Conservation (phyloP, 2,888 invertebrate genomes). For the Rhamnusium bicolor region DNA sequence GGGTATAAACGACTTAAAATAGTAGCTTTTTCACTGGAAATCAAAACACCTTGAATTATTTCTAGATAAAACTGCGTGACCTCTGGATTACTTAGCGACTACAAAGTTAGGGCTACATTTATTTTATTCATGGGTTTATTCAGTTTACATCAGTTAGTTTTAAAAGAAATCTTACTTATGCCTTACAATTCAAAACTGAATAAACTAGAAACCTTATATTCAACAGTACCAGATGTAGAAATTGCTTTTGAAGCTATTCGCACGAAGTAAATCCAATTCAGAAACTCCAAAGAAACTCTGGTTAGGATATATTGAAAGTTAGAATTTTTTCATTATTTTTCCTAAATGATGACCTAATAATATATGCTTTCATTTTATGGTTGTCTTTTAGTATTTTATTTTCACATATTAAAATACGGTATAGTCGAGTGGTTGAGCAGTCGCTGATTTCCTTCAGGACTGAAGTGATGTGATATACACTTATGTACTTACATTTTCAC, state of each 20-base stretch:
- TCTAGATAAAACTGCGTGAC: too few relatives aligned
- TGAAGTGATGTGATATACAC: too few relatives aligned
- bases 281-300: conserved; percentile 4
- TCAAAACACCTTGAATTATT: too few relatives aligned
- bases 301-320: neutral
- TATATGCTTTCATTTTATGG: neutral
- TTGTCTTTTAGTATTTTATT: neutral
- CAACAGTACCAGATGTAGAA: neutral
- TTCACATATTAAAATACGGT: neutral
- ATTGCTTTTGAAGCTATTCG: conserved; percentile 16
- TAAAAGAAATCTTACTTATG: neutral
- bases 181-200: conserved; percentile 1
- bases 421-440: too few relatives aligned
- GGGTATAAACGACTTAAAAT: too few relatives aligned
- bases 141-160: neutral
- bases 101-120: too few relatives aligned
- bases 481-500: too few relatives aligned
- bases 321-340: neutral
- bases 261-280: neutral
- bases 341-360: neutral
- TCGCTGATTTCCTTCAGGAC: too few relatives aligned
- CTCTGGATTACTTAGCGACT: too few relatives aligned
- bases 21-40: too few relatives aligned
- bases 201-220: neutral
- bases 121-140: too few relatives aligned